A percentile compares a stretch with the other conserved stretches of the same genome.
phyloP scores from a whole-genome alignment of 2,888 invertebrate species.

The Conistra vaccinii region DNA sequence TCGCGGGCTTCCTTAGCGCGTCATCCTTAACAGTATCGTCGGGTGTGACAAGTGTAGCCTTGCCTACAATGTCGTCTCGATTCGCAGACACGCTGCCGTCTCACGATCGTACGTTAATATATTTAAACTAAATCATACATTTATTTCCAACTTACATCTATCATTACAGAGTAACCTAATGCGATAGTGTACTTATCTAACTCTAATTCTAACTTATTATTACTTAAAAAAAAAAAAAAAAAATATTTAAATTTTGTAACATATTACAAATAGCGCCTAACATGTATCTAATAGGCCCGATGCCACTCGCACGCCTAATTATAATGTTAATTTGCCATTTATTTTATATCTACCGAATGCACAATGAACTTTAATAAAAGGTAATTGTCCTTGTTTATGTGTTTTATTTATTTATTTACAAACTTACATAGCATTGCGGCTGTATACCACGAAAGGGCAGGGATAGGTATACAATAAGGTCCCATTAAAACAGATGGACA shows the following conservation, averaged over 20 bases:
- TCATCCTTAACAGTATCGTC: background rate
- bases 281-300: conserved; percentile 60
- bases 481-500: too few relatives aligned
- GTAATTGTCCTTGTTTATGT: conserved; percentile 84
- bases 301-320: conserved; percentile 61
- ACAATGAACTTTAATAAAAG: conserved; percentile 90
- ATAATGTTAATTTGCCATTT: conserved; percentile 77
- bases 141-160: too few relatives aligned
- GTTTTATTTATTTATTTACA: conserved; percentile 77
- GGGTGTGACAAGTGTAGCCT: conserved; percentile 6
- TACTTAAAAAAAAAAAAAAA: too few relatives aligned
- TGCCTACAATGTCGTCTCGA: conserved; percentile 6
- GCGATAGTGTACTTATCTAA: too few relatives aligned
- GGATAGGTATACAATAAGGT: too few relatives aligned
- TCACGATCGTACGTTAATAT: conserved; percentile 31
- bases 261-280: too few relatives aligned
- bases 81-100: conserved; percentile 27
- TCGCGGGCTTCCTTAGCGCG: background rate
- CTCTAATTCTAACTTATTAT: too few relatives aligned
- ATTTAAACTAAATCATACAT: conserved; percentile 54
- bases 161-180: too few relatives aligned
- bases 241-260: too few relatives aligned
- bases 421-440: background rate
- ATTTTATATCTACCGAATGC: conserved; percentile 88
- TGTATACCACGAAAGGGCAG: background rate